Percentiles rank a stretch among this genome's conserved stretches.
phyloP scores from a whole-genome alignment of 2,888 invertebrate species.

The Steromphala cineraria region DNA sequence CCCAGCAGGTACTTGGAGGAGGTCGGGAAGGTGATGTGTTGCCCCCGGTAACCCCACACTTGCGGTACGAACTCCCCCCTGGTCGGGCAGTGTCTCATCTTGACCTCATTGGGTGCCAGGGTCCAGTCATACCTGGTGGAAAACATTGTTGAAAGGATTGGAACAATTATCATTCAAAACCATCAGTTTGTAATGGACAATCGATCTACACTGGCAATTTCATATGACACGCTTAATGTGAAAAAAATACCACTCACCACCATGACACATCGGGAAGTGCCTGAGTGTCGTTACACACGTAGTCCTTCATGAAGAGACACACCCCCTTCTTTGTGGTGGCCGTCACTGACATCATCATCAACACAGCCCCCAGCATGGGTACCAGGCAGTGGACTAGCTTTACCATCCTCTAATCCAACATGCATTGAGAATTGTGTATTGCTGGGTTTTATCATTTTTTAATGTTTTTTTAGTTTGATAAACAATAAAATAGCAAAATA shows the following conservation, averaged over 20 bases:
- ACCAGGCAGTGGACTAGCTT: too few relatives aligned
- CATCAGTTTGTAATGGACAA: too few relatives aligned
- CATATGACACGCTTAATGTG: too few relatives aligned
- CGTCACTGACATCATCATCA: neutral
- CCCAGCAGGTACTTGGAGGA: conserved; percentile 41
- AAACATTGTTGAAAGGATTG: too few relatives aligned
- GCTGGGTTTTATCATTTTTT: too few relatives aligned
- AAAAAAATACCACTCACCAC: neutral
- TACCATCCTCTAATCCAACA: too few relatives aligned
- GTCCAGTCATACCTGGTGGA: conserved; percentile 43
- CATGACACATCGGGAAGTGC: neutral
- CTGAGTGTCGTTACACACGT: neutral
- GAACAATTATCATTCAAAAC: too few relatives aligned
- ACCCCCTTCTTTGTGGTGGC: neutral
- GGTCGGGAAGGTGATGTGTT: conserved; percentile 29
- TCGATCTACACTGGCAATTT: too few relatives aligned
- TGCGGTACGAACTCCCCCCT: conserved; percentile 43
- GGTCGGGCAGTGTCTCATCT: conserved; percentile 23
- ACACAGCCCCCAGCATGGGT: neutral
- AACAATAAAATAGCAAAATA: too few relatives aligned
- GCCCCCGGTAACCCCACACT: conserved; percentile 44
- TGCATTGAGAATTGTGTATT: too few relatives aligned
- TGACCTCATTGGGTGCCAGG: conserved; percentile 18
- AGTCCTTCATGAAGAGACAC: neutral
- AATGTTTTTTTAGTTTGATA: too few relatives aligned